phyloP scores from a whole-genome alignment of 2,888 invertebrate genomes.

The Luperina testacea region DNA sequence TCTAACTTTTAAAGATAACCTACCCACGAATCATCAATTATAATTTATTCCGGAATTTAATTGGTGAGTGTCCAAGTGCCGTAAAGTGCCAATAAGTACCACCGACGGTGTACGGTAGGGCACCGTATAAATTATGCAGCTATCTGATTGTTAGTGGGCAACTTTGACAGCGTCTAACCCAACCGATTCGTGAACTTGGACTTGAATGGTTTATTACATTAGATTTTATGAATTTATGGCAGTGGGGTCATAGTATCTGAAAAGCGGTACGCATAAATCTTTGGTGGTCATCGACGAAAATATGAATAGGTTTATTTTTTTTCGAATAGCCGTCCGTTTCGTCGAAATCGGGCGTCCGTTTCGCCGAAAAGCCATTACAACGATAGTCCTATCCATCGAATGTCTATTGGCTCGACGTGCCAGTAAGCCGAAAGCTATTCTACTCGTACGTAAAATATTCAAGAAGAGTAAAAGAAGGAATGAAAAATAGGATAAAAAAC shows the following conservation, averaged over 20 bases:
- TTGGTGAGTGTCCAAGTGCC: slow-evolving; percentile 30
- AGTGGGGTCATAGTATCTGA: too few relatives aligned
- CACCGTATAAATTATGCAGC: slow-evolving; percentile 55
- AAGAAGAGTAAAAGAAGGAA: too few relatives aligned
- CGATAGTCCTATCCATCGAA: too few relatives aligned
- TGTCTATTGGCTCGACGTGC: too few relatives aligned
- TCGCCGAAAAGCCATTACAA: too few relatives aligned
- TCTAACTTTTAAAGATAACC: neutral
- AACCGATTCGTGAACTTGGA: slow-evolving; percentile 11
- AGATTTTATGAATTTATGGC: slow-evolving; percentile 34
- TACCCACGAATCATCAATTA: neutral
- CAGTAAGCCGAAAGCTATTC: too few relatives aligned
- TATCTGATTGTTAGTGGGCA: slow-evolving; percentile 58
- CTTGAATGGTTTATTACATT: slow-evolving; percentile 41
- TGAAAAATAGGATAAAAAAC: too few relatives aligned
- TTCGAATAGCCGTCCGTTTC: too few relatives aligned
- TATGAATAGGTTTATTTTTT: neutral
- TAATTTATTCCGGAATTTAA: slow-evolving; percentile 31
- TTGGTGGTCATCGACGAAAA: neutral
- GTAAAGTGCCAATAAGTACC: slow-evolving; percentile 53
- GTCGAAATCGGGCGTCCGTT: too few relatives aligned
- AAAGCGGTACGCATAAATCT: neutral
- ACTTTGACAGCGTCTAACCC: slow-evolving; percentile 55
- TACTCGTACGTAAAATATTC: too few relatives aligned
- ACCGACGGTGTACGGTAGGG: slow-evolving; percentile 14